These are phyloP conservation scores for Ochropleura leucogaster DNA, from an alignment of 2,888 invertebrate species.

Conservation along the genomic window DNA sequence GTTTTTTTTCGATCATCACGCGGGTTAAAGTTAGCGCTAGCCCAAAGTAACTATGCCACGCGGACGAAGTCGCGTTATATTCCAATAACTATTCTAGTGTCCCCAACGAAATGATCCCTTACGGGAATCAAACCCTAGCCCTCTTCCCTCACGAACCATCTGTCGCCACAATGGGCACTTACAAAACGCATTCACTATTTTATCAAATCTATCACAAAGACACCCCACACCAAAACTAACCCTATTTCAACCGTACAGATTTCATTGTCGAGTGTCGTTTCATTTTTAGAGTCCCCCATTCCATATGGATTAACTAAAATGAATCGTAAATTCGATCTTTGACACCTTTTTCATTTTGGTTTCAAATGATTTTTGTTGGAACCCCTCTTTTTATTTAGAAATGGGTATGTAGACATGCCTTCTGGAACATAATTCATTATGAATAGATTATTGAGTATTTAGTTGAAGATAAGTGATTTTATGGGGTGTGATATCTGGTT, in stretches of 20 bases:
- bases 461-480: slow-evolving; percentile 14
- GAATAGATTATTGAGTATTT: slow-evolving; percentile 55
- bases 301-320: slow-evolving; percentile 89
- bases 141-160: slow-evolving; percentile 80
- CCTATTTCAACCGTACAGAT: slow-evolving; percentile 46
- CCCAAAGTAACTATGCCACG: no score
- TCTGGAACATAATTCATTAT: slow-evolving; percentile 79
- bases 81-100: background rate
- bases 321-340: slow-evolving; percentile 91
- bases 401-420: slow-evolving; percentile 84
- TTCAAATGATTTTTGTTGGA: slow-evolving; percentile 84
- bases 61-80: background rate
- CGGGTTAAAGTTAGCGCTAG: no score
- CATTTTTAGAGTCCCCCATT: slow-evolving; percentile 76
- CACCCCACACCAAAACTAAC: slow-evolving; percentile 34
- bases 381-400: slow-evolving; percentile 64
- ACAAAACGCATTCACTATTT: slow-evolving; percentile 86
- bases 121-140: slow-evolving; percentile 21
- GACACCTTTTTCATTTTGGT: slow-evolving; percentile 90
- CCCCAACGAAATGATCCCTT: slow-evolving; percentile 35
- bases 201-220: slow-evolving; percentile 80
- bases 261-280: slow-evolving; percentile 46
- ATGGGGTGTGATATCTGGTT: slow-evolving; percentile 20
- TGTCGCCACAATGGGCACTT: slow-evolving; percentile 89
- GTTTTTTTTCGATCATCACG: no score